Conservation (phyloP, 1,140 invertebrate genomes). For the Venturia canescens region DNA sequence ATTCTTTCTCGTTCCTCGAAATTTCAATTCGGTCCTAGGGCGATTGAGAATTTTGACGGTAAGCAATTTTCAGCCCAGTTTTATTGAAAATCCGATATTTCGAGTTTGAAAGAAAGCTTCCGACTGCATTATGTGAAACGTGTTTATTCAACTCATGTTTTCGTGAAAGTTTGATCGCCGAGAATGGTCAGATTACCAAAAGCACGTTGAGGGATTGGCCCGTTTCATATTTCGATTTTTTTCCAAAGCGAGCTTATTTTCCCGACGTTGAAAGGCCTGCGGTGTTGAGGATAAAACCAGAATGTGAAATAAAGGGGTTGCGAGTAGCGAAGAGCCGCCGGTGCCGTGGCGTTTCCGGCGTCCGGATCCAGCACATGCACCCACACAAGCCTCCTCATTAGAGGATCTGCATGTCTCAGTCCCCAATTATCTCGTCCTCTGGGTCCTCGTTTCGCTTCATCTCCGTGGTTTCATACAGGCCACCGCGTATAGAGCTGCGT, state of each 20-base stretch:
- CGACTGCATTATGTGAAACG: no score
- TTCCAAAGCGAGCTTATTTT: not conserved
- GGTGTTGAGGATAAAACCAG: conserved; percentile 6
- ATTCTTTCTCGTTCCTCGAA: not conserved
- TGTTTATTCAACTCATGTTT: no score
- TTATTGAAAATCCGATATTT: no score
- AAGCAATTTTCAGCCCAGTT: not conserved
- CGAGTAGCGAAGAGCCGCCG: not conserved
- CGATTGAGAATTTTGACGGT: not conserved
- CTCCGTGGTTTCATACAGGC: conserved; percentile 57
- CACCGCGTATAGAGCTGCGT: conserved; percentile 4
- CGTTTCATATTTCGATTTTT: not conserved
- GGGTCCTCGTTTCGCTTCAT: conserved; percentile 68
- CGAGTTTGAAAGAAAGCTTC: no score
- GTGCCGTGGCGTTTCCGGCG: conserved; percentile 6
- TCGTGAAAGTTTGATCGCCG: no score
- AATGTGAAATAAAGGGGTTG: conserved; percentile 23
- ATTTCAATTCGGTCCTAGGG: not conserved
- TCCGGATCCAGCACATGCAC: conserved; percentile 51
- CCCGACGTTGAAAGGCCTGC: no score
- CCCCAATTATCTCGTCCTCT: conserved; percentile 71
- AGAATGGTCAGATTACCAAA: no score
- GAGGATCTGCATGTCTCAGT: conserved; percentile 74
- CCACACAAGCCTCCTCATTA: conserved; percentile 72
- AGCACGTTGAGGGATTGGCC: no score